Evolutionary conservation across 92 coral and sea anemone species (phyloP), one percentile per base, ranked within the genome.

Genomic region (Palythoa grandiflora): DNA sequence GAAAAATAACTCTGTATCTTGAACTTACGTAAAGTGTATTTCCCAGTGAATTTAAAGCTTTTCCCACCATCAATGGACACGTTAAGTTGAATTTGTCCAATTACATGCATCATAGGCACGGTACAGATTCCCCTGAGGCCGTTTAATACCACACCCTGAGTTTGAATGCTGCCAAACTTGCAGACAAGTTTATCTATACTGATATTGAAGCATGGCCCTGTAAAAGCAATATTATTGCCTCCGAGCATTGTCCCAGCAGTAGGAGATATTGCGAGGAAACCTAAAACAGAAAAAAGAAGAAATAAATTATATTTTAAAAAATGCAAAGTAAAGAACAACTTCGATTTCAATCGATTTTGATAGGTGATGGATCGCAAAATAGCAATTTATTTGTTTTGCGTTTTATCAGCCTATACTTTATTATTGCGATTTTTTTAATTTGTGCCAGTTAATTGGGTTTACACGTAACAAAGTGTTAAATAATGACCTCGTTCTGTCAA

Each of bases 191-290:
- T 53, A 71, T 90, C 87, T 6, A 40, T 38, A 51, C 59, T 86
- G 21, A 50, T 55, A 71, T 86, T 79, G 61, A 89, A 93, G 81
- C 98, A 96, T 6, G 98, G 98, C 19, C 98, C 98, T 39, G 94
- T 75, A 59, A 96, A 65, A 65, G 89, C 87, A 9, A 96, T 55
- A 71, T 89, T 87, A 1, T 89, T 84, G 9, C 98, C 98, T 15
- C 98, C 98, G 9, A 96, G 84, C 93, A 96, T 95, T 0, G 91
- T 48, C 6, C 93, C 98, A 72, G 87, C 21, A 20, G 88, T 77
- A 8, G 98, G 96, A 14, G 83, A 87, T 12, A 93, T 71, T 7
- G 94, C 94, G 52, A 96, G 77, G 71, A 92, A 89, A 4, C 98
- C 97, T 96, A 71, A 80, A 61, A 59, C 5, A 14, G 35, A 9